Evolutionary conservation across 2,797 vertebrate species (phyloP), one percentile per base, ranked within the genome.

Genomic region (Pseudotriccus pelzelni): DNA sequence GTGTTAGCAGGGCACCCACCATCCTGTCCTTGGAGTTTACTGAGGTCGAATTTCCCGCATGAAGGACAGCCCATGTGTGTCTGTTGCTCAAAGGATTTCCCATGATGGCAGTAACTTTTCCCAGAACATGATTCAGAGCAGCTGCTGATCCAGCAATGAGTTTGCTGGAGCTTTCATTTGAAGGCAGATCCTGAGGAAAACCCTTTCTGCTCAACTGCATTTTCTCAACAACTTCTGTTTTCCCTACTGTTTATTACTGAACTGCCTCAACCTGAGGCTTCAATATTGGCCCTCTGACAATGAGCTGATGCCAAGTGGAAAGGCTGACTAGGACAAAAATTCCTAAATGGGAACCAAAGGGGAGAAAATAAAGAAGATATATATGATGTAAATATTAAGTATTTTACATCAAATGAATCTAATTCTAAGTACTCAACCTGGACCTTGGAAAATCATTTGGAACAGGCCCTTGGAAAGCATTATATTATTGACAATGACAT

Each of bases 311-410:
- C 20, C 41, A 82, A 49, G 39, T 41, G 32, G 37, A 91, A 95
- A 94, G 58, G 43, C 68, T 93, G 81, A 78, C 64, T 81, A 80
- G 22, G 23, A 50, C 52, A 90, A 86, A 94, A 96, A 46, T 81
- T 34, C 67, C 39, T 16, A 89, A 67, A 66, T 22, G 13, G 14
- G 27, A 93, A 78, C 24, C 2, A 8, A 52, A 59, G 75, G 22
- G 69, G 43, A 49, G 41, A 83, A 73, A 87, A 72, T 20, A 44
- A 86, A 90, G 13, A 70, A 49, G 52, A 34, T 55, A 34, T 11
- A 39, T 23, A 41, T 14, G 10, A 68, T 37, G 20, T 25, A 59
- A 78, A 63, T 49, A 63, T n/a, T 66, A 30, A 37, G 3, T 37
- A 46, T 76, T 77, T 91, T 82, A 70, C 32, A 73, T 18, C 64